Evolutionary conservation across 2,797 vertebrate genomes (phyloP), one percentile per base, ranked within the genome.

Genomic region (Danio jaintianensis): DNA sequence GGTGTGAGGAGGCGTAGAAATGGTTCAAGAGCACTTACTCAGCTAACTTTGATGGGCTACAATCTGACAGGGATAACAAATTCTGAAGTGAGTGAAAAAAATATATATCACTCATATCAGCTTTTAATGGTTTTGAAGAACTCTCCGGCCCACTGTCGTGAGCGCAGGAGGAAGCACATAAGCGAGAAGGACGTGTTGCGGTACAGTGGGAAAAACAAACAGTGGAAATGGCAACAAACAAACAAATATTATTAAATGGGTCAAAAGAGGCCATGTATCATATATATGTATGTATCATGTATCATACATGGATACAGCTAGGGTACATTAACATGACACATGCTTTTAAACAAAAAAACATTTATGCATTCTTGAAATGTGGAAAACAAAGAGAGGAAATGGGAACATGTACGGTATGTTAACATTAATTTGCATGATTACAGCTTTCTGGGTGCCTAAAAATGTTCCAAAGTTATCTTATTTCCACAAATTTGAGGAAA

Each of bases 11-110:
- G 91, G 90, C 89, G 87, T 89, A 92, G 90, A 89, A 73, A 89
- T 83, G 87, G 89, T 90, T 92, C 89, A 91, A 94, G 92, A 87
- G 90, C 92, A 89, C 92, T 94, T 86, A 91, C 85, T 89, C 86
- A 84, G 88, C 90, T 87, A 90, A 88, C 89, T 88, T 88, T 85
- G 83, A 87, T 84, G 75, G 85, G 80, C 88, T 89, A 86, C 84
- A 88, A 86, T 88, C 84, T 89, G 85, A 89, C 85, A 89, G 83
- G 85, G 85, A 83, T 86, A 86, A 85, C 82, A 83, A 85, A 85
- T 80, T 88, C 82, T 87, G 81, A 84, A 84, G 84, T 81, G 84
- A 79, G 81, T 48, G 64, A 42, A 69, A 83, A 85, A 66, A 80
- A 87, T 29, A 29, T 29, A 83, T 82, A 85, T 84, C 78, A 79